Conservation (phyloP, 2,888 invertebrate genomes). For the Drosophila hawaiiensis region DNA sequence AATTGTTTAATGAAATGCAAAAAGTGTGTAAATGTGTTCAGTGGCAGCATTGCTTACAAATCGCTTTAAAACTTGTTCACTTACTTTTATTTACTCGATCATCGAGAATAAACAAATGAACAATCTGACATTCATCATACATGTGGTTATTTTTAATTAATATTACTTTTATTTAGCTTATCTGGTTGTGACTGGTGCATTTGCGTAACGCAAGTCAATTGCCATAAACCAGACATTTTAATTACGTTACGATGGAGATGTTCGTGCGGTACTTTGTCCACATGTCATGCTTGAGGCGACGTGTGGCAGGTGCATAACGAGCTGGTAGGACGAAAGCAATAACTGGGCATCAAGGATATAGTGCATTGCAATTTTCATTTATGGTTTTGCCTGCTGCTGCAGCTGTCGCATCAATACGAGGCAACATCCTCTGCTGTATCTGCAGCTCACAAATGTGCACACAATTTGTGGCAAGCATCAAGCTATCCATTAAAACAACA, state of each 20-base stretch:
- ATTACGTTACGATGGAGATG: slow-evolving; percentile 33
- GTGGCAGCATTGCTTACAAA: neutral
- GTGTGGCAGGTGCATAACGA: slow-evolving; percentile 1
- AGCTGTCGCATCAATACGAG: slow-evolving; percentile 32
- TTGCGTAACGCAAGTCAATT: slow-evolving; percentile 13
- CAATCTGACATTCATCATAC: neutral
- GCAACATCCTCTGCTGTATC: slow-evolving; percentile 2
- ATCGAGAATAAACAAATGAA: neutral
- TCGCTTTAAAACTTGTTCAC: neutral
- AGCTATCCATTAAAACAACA: neutral
- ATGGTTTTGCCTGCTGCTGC: slow-evolving; percentile 56
- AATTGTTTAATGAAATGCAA: slow-evolving; percentile 14
- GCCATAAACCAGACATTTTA: slow-evolving; percentile 41
- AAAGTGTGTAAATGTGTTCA: slow-evolving; percentile 6
- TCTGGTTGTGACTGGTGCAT: neutral
- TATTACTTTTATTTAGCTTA: neutral
- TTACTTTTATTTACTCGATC: neutral
- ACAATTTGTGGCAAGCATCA: slow-evolving; percentile 8
- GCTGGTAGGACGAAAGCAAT: slow-evolving; percentile 23
- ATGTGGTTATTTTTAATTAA: neutral
- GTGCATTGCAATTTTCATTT: slow-evolving; percentile 75
- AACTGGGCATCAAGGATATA: slow-evolving; percentile 48
- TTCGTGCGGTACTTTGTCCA: slow-evolving; percentile 17
- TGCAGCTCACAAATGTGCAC: slow-evolving; percentile 7
- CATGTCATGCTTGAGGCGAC: slow-evolving; percentile 8